Base-by-base conservation (phyloP, 1,140 invertebrate species). In the Harpegnathos saltator region DNA sequence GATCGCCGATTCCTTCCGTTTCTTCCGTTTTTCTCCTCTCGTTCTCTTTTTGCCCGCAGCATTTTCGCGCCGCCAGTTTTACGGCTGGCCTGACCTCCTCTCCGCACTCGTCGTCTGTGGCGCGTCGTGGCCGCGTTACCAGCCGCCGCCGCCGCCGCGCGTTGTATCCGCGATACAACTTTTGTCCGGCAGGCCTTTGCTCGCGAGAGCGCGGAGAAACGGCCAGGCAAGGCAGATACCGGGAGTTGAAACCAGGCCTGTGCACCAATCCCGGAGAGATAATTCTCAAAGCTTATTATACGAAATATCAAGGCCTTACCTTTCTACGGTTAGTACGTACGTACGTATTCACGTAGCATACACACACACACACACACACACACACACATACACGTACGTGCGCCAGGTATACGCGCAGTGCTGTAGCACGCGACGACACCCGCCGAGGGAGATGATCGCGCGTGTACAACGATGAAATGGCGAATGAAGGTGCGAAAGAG, bases 271-370 rank as follows among this genome's bases (percentile, higher is more conserved):
- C 85, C 75, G 62, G 68, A 62, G 84, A 85, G 85, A 90, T 91
- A 90, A 90, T 91, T 88, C 89, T 90, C 82, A 86, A 89, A 90
- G 85, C 87, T 87, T 85, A 90, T 91, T 91, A 90, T 87, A 90
- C 90, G 87, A 91, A 91, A 91, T 91, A 91, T 90, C 90, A 91
- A 91, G 90, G 90, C 72, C 90, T 90, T 86, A 85, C 89, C 90
- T 91, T 91, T 91, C 89, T 91, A 91, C 84, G 81, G 80, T 69
- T 84, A 24, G 48, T 59, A 66, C 38, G 56, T 52, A 50, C 54
- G 26, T 33, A 56, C 38, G n/a, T n/a, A n/a, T n/a, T n/a, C n/a
- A n/a, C n/a, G n/a, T n/a, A n/a, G n/a, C 33, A 63, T n/a, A n/a
- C n/a, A n/a, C n/a, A n/a, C n/a, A n/a, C n/a, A n/a, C n/a, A n/a